Conservation (phyloP, 2,797 vertebrate genomes). For the Epinephelus coioides region DNA sequence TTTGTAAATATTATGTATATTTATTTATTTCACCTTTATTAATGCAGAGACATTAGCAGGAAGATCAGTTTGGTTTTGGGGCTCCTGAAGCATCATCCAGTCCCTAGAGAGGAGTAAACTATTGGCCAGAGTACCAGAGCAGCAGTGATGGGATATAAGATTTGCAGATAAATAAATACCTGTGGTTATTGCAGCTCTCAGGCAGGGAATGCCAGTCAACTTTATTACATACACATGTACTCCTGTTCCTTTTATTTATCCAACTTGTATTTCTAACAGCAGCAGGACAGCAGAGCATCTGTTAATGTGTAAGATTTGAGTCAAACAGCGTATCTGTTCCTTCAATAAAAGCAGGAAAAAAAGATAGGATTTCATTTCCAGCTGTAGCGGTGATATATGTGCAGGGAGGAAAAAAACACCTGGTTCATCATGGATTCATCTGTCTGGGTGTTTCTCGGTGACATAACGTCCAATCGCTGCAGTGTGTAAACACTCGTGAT, state of each 20-base stretch:
- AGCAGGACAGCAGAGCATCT: background rate
- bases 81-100: background rate
- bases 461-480: conserved; percentile 65
- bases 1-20: too few species aligned
- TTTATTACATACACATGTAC: background rate
- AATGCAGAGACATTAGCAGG: background rate
- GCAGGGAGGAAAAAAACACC: background rate
- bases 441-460: conserved; percentile 49
- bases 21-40: background rate
- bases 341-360: conserved; percentile 20
- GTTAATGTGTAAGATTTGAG: background rate
- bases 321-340: conserved; percentile 17
- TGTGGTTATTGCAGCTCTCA: background rate
- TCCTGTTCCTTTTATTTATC: background rate
- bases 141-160: background rate
- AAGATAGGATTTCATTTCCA: conserved; percentile 11
- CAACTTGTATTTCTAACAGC: background rate
- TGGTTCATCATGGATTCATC: conserved; percentile 41
- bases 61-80: background rate
- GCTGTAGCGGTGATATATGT: conserved; percentile 13
- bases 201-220: background rate
- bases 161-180: conserved; percentile 1
- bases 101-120: background rate
- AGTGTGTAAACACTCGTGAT: conserved; percentile 80
- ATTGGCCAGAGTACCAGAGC: background rate